Percentiles rank a stretch among this genome's conserved stretches.
phyloP scores from a whole-genome alignment of 2,113 vertebrate genomes.

The Orycteropus afer region DNA sequence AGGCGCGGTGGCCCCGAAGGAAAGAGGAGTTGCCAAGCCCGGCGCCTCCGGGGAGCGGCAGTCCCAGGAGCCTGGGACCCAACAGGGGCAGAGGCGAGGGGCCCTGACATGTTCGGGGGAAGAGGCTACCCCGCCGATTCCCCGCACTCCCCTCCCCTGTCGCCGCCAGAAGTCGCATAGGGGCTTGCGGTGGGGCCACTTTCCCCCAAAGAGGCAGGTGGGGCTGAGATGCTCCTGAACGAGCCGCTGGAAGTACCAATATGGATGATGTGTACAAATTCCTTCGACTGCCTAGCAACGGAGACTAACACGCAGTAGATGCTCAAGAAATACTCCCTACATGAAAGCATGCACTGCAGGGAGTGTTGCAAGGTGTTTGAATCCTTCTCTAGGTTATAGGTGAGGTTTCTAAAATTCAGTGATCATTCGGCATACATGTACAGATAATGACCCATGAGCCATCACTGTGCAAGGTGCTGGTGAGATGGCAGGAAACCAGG shows the following conservation, averaged over 20 bases:
- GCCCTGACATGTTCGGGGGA: neutral
- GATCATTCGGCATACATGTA: neutral
- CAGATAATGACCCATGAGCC: neutral
- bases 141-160: neutral
- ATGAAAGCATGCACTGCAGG: neutral
- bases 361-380: neutral
- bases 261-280: constrained; percentile 11
- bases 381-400: neutral
- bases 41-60: neutral
- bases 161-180: neutral
- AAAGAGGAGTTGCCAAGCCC: neutral
- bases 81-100: neutral
- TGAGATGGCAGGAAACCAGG: neutral
- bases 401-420: neutral
- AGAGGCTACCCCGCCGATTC: neutral
- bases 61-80: neutral
- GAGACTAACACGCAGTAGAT: neutral
- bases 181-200: neutral
- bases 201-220: neutral
- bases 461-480: neutral
- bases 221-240: neutral
- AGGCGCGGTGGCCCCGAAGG: neutral
- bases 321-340: constrained; percentile 32
- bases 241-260: neutral
- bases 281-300: neutral